Conservation (phyloP, 2,113 vertebrate species). For the Stomatorhinus ivindoensis region DNA sequence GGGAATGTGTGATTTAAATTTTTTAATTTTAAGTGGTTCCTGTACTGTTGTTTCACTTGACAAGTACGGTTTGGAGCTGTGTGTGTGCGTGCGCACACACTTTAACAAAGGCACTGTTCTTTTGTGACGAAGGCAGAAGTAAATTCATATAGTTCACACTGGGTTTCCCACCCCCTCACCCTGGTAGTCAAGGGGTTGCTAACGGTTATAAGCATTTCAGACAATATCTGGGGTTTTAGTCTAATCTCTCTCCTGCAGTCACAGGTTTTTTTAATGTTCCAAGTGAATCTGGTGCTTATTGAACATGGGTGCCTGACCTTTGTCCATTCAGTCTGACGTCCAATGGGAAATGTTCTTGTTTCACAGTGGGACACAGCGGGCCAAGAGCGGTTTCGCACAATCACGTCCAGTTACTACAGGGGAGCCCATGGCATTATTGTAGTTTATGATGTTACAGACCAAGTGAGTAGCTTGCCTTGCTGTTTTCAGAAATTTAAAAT, state of each 20-base stretch:
- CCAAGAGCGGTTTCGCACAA: conserved; percentile 96
- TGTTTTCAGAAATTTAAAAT: background rate
- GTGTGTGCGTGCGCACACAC: background rate
- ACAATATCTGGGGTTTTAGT: background rate
- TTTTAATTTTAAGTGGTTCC: background rate
- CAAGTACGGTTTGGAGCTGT: background rate
- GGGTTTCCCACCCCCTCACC: background rate
- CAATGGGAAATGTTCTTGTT: background rate
- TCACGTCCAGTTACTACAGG: conserved; percentile 99
- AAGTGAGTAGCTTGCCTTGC: conserved; percentile 62
- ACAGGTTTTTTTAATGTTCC: background rate
- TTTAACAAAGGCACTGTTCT: background rate
- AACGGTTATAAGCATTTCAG: background rate
- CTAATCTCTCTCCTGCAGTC: background rate
- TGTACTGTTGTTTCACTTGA: background rate
- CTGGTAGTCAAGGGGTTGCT: background rate
- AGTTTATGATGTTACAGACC: conserved; percentile 97
- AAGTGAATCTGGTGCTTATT: background rate
- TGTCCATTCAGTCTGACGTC: background rate
- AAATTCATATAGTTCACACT: background rate
- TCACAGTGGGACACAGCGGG: conserved; percentile 94
- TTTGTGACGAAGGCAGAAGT: background rate
- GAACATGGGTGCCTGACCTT: background rate
- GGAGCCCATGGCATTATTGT: conserved; percentile 98
- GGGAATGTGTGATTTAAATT: background rate